These are phyloP conservation scores for Polyommatus iphigenia DNA, from an alignment of 2,888 invertebrate genomes.

Conservation along the genomic window DNA sequence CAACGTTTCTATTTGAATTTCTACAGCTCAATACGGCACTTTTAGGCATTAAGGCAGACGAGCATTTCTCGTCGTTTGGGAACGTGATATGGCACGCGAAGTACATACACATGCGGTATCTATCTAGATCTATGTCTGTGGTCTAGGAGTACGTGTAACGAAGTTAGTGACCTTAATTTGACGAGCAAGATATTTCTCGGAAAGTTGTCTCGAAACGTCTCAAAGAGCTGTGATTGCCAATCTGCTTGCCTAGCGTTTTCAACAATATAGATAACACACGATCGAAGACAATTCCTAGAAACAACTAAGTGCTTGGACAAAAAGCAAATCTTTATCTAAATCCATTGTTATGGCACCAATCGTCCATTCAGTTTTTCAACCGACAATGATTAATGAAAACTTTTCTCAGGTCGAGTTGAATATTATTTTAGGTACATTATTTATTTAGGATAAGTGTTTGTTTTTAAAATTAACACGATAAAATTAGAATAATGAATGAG, in stretches of 20 bases:
- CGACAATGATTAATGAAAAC: background rate
- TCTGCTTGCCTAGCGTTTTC: background rate
- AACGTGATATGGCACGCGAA: no score
- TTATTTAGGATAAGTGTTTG: constrained; percentile 15
- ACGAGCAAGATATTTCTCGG: no score
- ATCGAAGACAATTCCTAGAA: background rate
- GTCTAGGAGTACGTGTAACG: no score
- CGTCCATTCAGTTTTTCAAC: background rate
- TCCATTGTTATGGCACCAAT: background rate
- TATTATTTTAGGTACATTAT: constrained; percentile 19
- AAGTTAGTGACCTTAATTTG: no score
- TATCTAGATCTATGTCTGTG: no score
- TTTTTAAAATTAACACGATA: background rate
- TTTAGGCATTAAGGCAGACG: no score
- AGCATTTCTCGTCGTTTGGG: no score
- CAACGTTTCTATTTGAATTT: no score
- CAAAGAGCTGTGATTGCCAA: background rate
- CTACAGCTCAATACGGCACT: no score
- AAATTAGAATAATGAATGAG: constrained; percentile 10
- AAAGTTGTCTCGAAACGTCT: no score
- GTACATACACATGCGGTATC: no score
- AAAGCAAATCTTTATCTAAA: background rate
- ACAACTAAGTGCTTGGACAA: background rate
- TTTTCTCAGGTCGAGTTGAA: background rate
- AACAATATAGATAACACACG: background rate